These are phyloP conservation scores for Scaeva pyrastri DNA, from an alignment of 2,888 invertebrate species.

Conservation along the genomic window DNA sequence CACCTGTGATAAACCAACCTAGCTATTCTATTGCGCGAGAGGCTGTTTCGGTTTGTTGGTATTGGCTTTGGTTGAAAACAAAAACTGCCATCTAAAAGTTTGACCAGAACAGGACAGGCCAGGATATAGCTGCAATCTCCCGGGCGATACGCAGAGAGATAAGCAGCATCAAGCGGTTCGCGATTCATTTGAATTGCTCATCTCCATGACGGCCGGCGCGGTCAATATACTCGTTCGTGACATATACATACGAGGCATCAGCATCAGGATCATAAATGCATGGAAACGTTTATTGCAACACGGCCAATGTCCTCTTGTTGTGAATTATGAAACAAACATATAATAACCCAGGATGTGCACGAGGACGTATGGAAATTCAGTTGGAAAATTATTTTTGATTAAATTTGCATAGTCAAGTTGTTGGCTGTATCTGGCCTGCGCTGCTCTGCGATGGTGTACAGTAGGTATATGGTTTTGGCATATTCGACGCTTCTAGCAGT, in stretches of 20 bases:
- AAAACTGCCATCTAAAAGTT: constrained; percentile 40
- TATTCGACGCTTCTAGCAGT: background rate
- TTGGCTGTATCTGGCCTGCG: background rate
- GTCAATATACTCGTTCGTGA: constrained; percentile 36
- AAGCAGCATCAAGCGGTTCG: constrained; percentile 52
- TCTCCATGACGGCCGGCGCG: constrained; percentile 40
- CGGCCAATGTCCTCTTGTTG: constrained; percentile 63
- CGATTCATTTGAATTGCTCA: constrained; percentile 63
- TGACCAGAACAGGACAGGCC: background rate
- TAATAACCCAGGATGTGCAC: constrained; percentile 42
- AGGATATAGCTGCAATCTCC: constrained; percentile 3
- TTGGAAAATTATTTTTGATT: constrained; percentile 74
- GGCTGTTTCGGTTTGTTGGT: background rate
- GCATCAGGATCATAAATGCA: constrained; percentile 69
- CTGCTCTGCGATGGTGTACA: background rate
- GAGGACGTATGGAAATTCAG: constrained; percentile 60
- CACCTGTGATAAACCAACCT: constrained; percentile 56
- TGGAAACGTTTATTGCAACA: constrained; percentile 75
- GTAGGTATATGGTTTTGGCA: background rate
- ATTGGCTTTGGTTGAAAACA: constrained; percentile 9
- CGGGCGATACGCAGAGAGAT: constrained; percentile 36
- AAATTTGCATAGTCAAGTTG: constrained; percentile 69
- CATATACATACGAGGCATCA: too few species aligned
- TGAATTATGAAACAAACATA: constrained; percentile 34
- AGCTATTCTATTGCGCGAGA: background rate